A percentile compares a stretch with the other conserved stretches of the same genome.
Conservation (phyloP, 2,888 invertebrate genomes). For the Orthosia incerta region DNA sequence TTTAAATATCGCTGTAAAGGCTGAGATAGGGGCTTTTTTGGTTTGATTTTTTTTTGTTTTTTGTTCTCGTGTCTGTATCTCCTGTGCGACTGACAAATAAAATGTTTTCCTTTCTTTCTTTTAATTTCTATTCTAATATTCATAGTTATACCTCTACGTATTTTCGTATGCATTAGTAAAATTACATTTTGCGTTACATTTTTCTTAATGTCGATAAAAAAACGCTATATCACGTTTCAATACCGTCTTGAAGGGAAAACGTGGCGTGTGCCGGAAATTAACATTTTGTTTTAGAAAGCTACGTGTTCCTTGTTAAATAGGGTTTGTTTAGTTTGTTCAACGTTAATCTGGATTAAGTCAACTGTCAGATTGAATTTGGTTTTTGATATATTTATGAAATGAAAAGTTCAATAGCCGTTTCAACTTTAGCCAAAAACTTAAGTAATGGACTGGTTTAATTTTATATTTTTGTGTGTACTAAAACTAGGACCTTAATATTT, state of each 20-base stretch:
- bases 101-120: background rate
- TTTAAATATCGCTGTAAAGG: too few relatives aligned
- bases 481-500: background rate
- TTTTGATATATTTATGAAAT: slow-evolving; percentile 21
- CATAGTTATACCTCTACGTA: background rate
- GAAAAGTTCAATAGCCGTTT: background rate
- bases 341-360: slow-evolving; percentile 50
- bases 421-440: background rate
- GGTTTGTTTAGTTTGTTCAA: slow-evolving; percentile 52
- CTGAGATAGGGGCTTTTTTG: too few relatives aligned
- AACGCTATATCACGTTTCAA: slow-evolving; percentile 59
- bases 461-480: background rate
- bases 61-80: too few relatives aligned
- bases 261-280: slow-evolving; percentile 80
- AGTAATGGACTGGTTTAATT: background rate
- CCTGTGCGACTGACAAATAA: too few relatives aligned
- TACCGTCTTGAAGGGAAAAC: slow-evolving; percentile 58
- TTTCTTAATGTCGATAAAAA: slow-evolving; percentile 47
- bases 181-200: slow-evolving; percentile 45
- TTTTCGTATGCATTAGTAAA: slow-evolving; percentile 16
- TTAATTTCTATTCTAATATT: background rate
- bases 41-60: too few relatives aligned
- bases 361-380: slow-evolving; percentile 31
- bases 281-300: slow-evolving; percentile 76
- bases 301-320: slow-evolving; percentile 62